Evolutionary conservation across 1,140 invertebrate genomes (phyloP), one percentile per base, ranked within the genome.

Genomic region (Hydropsyche tenuis): DNA sequence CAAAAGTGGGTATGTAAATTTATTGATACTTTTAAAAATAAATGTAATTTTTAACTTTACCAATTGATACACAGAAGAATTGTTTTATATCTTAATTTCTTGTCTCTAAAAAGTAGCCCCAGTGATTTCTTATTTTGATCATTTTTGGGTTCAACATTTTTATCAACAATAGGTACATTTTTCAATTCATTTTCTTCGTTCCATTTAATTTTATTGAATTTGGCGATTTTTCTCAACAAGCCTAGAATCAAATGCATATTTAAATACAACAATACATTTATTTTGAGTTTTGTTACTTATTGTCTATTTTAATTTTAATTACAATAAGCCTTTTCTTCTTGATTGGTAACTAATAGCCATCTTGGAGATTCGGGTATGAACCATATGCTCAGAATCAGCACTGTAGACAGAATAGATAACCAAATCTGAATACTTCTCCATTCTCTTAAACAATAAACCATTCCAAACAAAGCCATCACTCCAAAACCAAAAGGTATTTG

Each of bases 361-460:
- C 93, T 85, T 0, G 93, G 93, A 4, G 92, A 93, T 83, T 95
- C 93, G 5, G 92, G 90, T 77, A 94, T 82, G 1, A 91, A 80
- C 85, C 89, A 92, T 76, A 89, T 90, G 77, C 91, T 93, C 0
- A 88, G 83, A 7, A 94, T 74, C 56, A 91, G 86, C 6, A 92
- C 78, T n/a, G 89, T 81, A 0, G 91, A 89, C 12, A 93, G 89
- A 3, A 90, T 80, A 0, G 92, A 91, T 30, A 93, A 84, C 5
- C 87, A 86, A 78, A 94, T 85, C 83, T 94, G 91, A 45, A 92
- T 89, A 75, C 89, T 86, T 11, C 88, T 84, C 93, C 93, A 94
- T 42, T 90, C 87, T 37, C 89, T 85, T 0, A 92, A 84, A 72
- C 87, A 88, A 79, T 90, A 89, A 1, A 85, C 87, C 23, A 92